Evolutionary conservation across 2,113 vertebrate genomes (phyloP), one percentile per base, ranked within the genome.

Genomic region (Toxotes chatareus): DNA sequence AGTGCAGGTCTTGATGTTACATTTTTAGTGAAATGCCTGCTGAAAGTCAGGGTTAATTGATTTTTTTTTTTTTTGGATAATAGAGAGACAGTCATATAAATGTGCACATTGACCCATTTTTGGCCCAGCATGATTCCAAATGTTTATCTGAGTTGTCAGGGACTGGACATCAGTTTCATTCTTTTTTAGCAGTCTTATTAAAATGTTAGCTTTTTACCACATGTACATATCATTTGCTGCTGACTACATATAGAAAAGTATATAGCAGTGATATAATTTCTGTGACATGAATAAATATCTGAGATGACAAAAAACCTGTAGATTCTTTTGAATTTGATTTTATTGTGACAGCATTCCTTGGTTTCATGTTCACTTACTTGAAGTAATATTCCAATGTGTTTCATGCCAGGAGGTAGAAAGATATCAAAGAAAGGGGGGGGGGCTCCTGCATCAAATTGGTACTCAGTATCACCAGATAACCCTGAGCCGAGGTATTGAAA

Each of bases 401-500:
- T 51, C 19, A 21, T 51, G 49, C 19, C n/a, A 7, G 7, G 19
- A n/a, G 49, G 8, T 21, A 51, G 19, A 51, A 51, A n/a, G 19
- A n/a, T 51, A 9, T n/a, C 19, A 51, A 51, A 51, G 7, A 3
- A n/a, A n/a, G 7, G 4, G 3, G 7, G 3, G 7, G 11, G 4
- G 47, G 17, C 47, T 51, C 19, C 14, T 61, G 59, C 31, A 17
- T 16, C 10, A 16, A 34, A 34, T 36, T 17, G 19, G 12, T 4
- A 4, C 21, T 63, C 19, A 14, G 21, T 64, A 38, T 65, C 27
- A 62, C 64, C 61, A 70, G 40, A 68, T 56, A n/a, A 40, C n/a
- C 42, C 36, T 5, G n/a, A 44, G 36, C 13, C 27, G 13, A 36
- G 14, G 3, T 70, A 44, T 40, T 2, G 1, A 27, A 55, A 72